Conservation (phyloP, 2,113 vertebrate species). For the Syngnathus floridae region DNA sequence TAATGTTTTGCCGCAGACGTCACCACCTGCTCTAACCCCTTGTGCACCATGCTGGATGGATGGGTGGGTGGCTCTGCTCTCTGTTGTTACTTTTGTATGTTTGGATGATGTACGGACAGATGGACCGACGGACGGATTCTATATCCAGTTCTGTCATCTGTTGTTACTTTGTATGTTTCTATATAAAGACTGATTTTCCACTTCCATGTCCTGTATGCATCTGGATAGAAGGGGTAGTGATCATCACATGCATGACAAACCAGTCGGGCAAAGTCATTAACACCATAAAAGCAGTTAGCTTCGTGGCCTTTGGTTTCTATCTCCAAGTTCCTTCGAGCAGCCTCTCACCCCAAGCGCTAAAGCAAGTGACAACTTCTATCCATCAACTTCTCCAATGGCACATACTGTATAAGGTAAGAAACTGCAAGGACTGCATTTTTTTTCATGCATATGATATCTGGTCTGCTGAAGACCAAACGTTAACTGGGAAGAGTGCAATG, state of each 20-base stretch:
- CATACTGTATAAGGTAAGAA: slow-evolving; percentile 37
- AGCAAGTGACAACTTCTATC: slow-evolving; percentile 55
- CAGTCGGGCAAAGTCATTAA: slow-evolving; percentile 48
- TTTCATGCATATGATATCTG: slow-evolving; percentile 58
- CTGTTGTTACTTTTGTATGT: too few species aligned
- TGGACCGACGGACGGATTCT: neutral
- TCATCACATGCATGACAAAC: neutral
- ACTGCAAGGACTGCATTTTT: slow-evolving; percentile 49
- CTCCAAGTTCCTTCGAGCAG: slow-evolving; percentile 28
- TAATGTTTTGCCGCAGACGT: too few species aligned
- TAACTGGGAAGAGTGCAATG: slow-evolving; percentile 30
- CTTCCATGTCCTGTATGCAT: too few species aligned
- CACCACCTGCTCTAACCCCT: too few species aligned
- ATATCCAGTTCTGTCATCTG: too few species aligned
- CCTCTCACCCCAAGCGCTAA: slow-evolving; percentile 45
- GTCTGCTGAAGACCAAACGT: slow-evolving; percentile 34
- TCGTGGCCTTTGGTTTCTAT: slow-evolving; percentile 36
- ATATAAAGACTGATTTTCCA: too few species aligned
- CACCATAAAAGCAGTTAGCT: slow-evolving; percentile 26
- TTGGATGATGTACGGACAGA: too few species aligned
- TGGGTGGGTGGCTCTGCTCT: neutral
- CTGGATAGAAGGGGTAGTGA: neutral
- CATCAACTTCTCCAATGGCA: slow-evolving; percentile 43
- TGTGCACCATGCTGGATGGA: too few species aligned
- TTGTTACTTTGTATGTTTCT: too few species aligned